Evolutionary conservation across 2,888 invertebrate genomes (phyloP).

Genomic region (Metalampra italica): DNA sequence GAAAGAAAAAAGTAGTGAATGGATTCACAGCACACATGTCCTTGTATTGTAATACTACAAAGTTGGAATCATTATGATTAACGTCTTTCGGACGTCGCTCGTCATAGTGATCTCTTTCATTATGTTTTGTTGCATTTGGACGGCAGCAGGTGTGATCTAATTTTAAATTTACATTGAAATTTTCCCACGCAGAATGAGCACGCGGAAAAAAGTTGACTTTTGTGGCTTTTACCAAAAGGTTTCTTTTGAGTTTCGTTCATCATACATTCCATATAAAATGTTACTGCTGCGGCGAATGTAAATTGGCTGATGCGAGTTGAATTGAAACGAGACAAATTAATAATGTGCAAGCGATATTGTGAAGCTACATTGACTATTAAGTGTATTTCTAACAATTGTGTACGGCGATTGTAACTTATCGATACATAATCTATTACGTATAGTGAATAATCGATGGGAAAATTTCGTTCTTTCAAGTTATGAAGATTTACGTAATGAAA

Average conservation of each 20-base stretch:
- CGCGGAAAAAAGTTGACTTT: constrained; percentile 25
- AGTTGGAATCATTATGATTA: constrained; percentile 45
- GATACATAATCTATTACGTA: not conserved
- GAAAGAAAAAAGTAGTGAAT: constrained; percentile 49
- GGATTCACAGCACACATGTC: constrained; percentile 60
- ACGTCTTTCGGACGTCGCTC: constrained; percentile 49
- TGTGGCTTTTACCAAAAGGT: constrained; percentile 35
- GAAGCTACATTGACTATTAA: constrained; percentile 13
- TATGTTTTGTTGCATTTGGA: constrained; percentile 18
- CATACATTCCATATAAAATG: constrained; percentile 27
- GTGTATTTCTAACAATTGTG: constrained; percentile 7
- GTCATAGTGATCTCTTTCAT: constrained; percentile 47
- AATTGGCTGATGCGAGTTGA: constrained; percentile 24
- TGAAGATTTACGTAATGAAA: not conserved
- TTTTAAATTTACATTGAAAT: constrained; percentile 49
- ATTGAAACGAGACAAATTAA: constrained; percentile 23
- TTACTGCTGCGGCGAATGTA: constrained; percentile 28
- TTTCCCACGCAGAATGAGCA: constrained; percentile 49
- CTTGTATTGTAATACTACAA: constrained; percentile 28
- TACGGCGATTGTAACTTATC: not conserved
- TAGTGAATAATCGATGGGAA: not conserved
- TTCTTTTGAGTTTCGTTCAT: constrained; percentile 28
- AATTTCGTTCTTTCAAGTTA: not conserved
- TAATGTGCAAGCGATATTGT: constrained; percentile 24
- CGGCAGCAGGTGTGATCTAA: constrained; percentile 57